Conservation (phyloP, 1,140 invertebrate genomes). For the Diploscapter pachys region DNA sequence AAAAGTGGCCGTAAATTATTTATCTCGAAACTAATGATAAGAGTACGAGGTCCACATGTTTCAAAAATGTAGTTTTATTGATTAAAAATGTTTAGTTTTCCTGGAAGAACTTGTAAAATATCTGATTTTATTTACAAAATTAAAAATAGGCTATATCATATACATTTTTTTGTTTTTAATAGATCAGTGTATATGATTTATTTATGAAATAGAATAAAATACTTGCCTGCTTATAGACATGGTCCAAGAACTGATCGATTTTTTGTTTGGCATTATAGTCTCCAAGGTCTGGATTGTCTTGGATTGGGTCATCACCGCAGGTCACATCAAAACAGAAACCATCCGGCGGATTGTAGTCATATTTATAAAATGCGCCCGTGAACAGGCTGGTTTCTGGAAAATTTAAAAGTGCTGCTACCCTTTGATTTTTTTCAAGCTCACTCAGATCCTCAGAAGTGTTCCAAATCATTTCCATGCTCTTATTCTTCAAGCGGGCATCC, state of each 20-base stretch:
- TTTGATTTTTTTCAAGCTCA: constrained; percentile 40
- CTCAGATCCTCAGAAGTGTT: constrained; percentile 63
- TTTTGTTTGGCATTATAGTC: constrained; percentile 65
- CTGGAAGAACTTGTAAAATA: too few relatives aligned
- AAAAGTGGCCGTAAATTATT: too few relatives aligned
- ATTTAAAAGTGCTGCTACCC: neutral
- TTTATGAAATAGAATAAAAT: constrained; percentile 47
- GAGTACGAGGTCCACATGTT: too few relatives aligned
- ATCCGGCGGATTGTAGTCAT: constrained; percentile 75
- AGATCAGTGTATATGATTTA: too few relatives aligned
- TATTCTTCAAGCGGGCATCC: constrained; percentile 64
- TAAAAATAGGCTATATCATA: too few relatives aligned
- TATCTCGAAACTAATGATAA: too few relatives aligned
- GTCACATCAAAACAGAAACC: constrained; percentile 85
- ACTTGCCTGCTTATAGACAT: constrained; percentile 61
- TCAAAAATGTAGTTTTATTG: too few relatives aligned
- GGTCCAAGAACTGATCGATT: constrained; percentile 60
- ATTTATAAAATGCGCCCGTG: constrained; percentile 59
- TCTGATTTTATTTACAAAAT: too few relatives aligned
- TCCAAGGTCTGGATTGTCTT: constrained; percentile 64
- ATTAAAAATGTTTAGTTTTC: too few relatives aligned
- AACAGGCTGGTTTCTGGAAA: constrained; percentile 42
- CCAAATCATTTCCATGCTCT: constrained; percentile 82
- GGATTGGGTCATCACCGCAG: constrained; percentile 75
- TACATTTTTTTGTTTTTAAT: too few relatives aligned